These are phyloP conservation scores for Electrophaes corylata DNA, from an alignment of 2,888 invertebrate genomes.

Conservation along the genomic window DNA sequence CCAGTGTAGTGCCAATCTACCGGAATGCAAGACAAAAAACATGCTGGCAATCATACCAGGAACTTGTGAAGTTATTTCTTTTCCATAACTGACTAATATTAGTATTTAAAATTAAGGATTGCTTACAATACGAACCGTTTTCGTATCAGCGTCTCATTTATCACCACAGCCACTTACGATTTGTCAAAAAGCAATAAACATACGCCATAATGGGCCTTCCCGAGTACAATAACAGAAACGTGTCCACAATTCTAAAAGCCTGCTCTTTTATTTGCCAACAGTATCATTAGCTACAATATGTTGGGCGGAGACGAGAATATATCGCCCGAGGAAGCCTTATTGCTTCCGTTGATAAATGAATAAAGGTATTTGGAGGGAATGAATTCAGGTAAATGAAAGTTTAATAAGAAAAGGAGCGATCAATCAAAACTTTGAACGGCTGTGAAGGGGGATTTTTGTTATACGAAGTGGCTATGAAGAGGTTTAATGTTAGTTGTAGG, in stretches of 20 bases:
- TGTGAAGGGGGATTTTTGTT: constrained; percentile 6
- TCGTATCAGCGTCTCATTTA: constrained; percentile 3
- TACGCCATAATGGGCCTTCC: constrained; percentile 46
- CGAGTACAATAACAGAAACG: constrained; percentile 44
- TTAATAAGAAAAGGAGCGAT: constrained; percentile 30
- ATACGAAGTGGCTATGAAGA: constrained; percentile 1
- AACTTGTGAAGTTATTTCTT: too few relatives aligned
- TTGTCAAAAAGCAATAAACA: constrained; percentile 54
- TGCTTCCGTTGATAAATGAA: constrained; percentile 68
- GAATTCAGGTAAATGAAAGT: constrained; percentile 32
- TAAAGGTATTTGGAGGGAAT: constrained; percentile 43
- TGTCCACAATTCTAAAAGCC: constrained; percentile 58
- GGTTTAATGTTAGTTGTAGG: not conserved
- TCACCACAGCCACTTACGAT: constrained; percentile 36
- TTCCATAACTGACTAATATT: too few relatives aligned
- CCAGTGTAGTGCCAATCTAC: too few relatives aligned
- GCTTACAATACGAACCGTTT: not conserved
- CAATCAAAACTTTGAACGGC: constrained; percentile 29
- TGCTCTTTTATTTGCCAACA: constrained; percentile 61
- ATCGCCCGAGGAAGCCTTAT: constrained; percentile 62
- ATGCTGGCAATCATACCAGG: too few relatives aligned
- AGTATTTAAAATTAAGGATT: not conserved
- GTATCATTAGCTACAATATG: constrained; percentile 66
- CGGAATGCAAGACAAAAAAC: too few relatives aligned
- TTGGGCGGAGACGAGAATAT: constrained; percentile 59